phyloP scores from a whole-genome alignment of 2,113 vertebrate species.

The Amblyornis subalaris region DNA sequence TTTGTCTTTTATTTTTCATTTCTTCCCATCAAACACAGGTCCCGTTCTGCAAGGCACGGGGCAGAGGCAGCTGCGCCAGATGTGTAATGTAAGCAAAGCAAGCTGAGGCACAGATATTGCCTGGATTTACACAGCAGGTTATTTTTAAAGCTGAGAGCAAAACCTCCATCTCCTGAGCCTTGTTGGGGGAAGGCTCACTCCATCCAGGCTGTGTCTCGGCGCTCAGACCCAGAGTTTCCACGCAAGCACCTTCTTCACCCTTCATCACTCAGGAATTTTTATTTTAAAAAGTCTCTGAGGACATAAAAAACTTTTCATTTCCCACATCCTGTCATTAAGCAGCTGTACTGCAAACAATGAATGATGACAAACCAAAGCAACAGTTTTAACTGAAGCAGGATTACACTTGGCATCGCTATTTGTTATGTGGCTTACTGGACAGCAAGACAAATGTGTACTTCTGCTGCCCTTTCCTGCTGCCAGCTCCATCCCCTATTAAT shows the following conservation, averaged over 20 bases:
- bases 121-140: neutral
- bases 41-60: neutral
- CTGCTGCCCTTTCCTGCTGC: neutral
- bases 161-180: neutral
- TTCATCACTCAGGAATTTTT: slow-evolving; percentile 22
- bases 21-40: neutral
- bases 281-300: slow-evolving; percentile 31
- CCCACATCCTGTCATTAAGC: slow-evolving; percentile 48
- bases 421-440: slow-evolving; percentile 45
- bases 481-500: slow-evolving; percentile 2
- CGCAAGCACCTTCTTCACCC: neutral
- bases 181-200: neutral
- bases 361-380: slow-evolving; percentile 49
- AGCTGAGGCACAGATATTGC: neutral
- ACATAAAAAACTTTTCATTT: slow-evolving; percentile 36
- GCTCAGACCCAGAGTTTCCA: neutral
- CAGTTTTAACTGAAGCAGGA: slow-evolving; percentile 41
- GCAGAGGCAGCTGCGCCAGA: neutral
- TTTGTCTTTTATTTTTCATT: neutral
- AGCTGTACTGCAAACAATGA: slow-evolving; percentile 47
- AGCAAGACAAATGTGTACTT: slow-evolving; percentile 46
- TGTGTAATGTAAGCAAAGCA: neutral
- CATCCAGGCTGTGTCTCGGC: neutral
- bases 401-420: slow-evolving; percentile 28
- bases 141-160: slow-evolving; percentile 35